Conservation (phyloP, 2,888 invertebrate species). For the Epistrophe grossulariae region DNA sequence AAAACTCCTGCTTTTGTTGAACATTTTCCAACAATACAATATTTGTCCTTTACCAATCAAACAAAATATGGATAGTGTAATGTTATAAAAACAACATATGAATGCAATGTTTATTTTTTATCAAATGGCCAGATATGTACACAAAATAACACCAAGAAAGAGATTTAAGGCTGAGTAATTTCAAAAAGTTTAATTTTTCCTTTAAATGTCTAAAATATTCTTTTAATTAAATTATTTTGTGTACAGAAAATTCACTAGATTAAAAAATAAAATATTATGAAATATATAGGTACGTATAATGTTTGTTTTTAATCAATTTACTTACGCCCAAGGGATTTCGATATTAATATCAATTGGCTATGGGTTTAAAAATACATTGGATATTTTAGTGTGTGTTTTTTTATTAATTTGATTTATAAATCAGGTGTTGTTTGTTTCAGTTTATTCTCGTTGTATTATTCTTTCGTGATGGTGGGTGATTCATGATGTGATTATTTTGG, state of each 20-base stretch:
- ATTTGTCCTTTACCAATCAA: not conserved
- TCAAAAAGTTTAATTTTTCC: not conserved
- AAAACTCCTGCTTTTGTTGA: too few species aligned
- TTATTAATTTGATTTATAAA: not conserved
- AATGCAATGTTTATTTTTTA: not conserved
- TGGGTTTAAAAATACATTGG: not conserved
- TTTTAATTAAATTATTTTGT: not conserved
- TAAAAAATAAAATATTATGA: not conserved
- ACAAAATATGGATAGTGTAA: not conserved
- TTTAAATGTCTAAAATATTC: not conserved
- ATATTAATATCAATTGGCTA: not conserved
- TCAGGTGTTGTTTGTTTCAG: not conserved
- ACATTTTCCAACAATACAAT: not conserved
- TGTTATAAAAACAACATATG: not conserved
- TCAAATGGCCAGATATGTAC: too few species aligned
- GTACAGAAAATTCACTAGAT: not conserved
- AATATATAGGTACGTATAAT: not conserved
- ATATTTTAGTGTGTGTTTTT: not conserved
- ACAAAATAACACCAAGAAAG: not conserved
- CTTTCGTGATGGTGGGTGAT: not conserved
- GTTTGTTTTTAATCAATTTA: slow-evolving; percentile 13
- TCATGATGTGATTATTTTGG: too few species aligned
- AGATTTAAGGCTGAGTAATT: not conserved
- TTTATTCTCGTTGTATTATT: not conserved
- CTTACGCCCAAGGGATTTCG: not conserved